Evolutionary conservation across 92 coral and sea anemone genomes (phyloP).

Genomic region (Pocillopora grandis): DNA sequence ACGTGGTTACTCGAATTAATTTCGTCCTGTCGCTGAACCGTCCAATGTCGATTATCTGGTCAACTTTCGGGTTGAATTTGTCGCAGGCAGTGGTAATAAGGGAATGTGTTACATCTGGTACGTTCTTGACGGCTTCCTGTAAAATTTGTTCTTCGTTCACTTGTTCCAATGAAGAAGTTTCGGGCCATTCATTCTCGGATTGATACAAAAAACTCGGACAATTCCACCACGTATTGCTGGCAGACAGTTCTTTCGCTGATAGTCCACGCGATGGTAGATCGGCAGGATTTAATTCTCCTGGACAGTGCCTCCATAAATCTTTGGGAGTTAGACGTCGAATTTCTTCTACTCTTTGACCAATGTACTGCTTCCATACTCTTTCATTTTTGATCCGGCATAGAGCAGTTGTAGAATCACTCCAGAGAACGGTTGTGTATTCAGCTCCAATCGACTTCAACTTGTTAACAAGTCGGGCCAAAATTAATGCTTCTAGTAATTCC

Average conservation of each 20-base stretch:
- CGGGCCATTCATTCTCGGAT: slow-evolving; percentile 26
- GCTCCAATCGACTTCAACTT: slow-evolving; percentile 4
- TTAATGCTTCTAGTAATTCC: slow-evolving; percentile 56
- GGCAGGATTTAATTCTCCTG: slow-evolving; percentile 21
- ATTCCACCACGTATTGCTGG: slow-evolving; percentile 43
- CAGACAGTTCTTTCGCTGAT: slow-evolving; percentile 42
- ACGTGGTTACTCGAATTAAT: slow-evolving; percentile 52
- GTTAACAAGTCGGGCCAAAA: slow-evolving; percentile 55
- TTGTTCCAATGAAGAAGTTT: slow-evolving; percentile 4
- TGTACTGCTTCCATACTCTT: slow-evolving; percentile 32
- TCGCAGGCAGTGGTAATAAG: slow-evolving; percentile 7
- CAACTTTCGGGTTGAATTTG: neutral
- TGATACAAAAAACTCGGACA: slow-evolving; percentile 13
- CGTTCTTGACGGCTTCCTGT: slow-evolving; percentile 42
- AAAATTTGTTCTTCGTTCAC: neutral
- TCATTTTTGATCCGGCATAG: neutral
- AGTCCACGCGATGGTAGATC: slow-evolving; percentile 33
- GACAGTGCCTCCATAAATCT: slow-evolving; percentile 23
- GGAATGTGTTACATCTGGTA: slow-evolving; percentile 40
- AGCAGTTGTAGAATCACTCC: slow-evolving; percentile 30
- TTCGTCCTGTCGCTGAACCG: slow-evolving; percentile 29
- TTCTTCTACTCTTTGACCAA: slow-evolving; percentile 34
- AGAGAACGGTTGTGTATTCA: slow-evolving; percentile 16
- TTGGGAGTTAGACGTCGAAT: slow-evolving; percentile 11
- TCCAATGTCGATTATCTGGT: slow-evolving; percentile 34